These are phyloP conservation scores for Baronia brevicornis DNA, from an alignment of 2,888 invertebrate species.

Conservation along the genomic window DNA sequence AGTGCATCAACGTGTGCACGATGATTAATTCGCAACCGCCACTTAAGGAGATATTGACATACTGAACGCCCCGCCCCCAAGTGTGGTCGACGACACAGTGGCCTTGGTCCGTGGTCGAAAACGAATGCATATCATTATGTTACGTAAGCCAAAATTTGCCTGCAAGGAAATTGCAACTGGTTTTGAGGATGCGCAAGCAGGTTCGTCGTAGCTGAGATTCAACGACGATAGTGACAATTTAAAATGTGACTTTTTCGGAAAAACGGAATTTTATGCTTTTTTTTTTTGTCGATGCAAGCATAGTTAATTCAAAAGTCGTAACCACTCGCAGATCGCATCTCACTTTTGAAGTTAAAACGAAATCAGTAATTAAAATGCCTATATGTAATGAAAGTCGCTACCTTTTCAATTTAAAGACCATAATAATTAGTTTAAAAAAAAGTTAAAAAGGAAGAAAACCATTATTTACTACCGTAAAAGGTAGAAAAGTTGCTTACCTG, in stretches of 20 bases:
- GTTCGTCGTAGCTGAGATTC: constrained; percentile 44
- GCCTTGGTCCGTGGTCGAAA: constrained; percentile 44
- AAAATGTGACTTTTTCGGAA: constrained; percentile 28
- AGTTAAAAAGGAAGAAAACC: too few species aligned
- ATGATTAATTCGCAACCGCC: constrained; percentile 59
- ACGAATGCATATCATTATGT: constrained; percentile 48
- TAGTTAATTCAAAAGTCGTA: constrained; percentile 18
- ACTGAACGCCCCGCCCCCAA: constrained; percentile 47
- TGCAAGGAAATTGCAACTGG: constrained; percentile 59
- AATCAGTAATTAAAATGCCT: constrained; percentile 20
- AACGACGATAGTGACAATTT: constrained; percentile 29
- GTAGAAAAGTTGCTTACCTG: too few species aligned
- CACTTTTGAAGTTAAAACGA: constrained; percentile 18
- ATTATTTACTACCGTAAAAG: too few species aligned
- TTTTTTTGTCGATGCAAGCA: constrained; percentile 17
- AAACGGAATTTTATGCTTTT: constrained; percentile 19
- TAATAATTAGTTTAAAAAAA: too few species aligned
- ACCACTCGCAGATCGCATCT: constrained; percentile 10
- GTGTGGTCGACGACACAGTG: constrained; percentile 44
- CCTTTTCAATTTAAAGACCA: too few species aligned
- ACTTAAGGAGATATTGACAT: constrained; percentile 57
- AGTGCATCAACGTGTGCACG: constrained; percentile 55
- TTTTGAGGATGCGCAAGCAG: constrained; percentile 39
- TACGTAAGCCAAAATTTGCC: constrained; percentile 47
- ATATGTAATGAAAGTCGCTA: too few species aligned